These are phyloP conservation scores for Sarcophaga peregrina DNA, from an alignment of 1,140 invertebrate genomes.

Conservation along the genomic window DNA sequence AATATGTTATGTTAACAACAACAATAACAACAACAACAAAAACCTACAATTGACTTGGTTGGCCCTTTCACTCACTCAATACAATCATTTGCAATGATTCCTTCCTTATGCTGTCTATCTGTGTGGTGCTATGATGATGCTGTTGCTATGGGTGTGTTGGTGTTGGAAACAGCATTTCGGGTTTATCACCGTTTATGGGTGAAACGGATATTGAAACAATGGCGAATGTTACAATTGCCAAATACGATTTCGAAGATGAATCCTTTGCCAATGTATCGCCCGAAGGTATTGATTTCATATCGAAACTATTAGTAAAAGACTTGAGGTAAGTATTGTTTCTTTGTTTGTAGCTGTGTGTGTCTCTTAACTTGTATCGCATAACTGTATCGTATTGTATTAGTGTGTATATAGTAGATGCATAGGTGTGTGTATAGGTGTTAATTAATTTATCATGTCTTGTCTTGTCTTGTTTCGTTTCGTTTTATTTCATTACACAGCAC, in stretches of 20 bases:
- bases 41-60: constrained; percentile 8
- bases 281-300: constrained; percentile 93
- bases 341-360: background rate
- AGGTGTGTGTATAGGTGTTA: background rate
- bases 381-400: background rate
- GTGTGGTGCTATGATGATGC: background rate
- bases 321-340: constrained; percentile 78
- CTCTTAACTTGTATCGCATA: background rate
- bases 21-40: constrained; percentile 22
- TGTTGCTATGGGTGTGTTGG: background rate
- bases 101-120: background rate
- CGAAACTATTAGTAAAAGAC: constrained; percentile 87
- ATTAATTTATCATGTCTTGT: constrained; percentile 10
- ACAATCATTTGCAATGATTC: background rate
- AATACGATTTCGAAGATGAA: constrained; percentile 96
- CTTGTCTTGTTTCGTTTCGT: background rate
- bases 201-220: constrained; percentile 97
- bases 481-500: constrained; percentile 70
- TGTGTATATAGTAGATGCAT: background rate
- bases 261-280: constrained; percentile 91
- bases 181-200: constrained; percentile 98
- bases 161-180: constrained; percentile 80
- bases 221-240: constrained; percentile 94
- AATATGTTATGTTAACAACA: background rate
- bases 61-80: background rate